These are phyloP conservation scores for Copsychus sechellarum DNA, from an alignment of 2,113 vertebrate species.

Conservation along the genomic window DNA sequence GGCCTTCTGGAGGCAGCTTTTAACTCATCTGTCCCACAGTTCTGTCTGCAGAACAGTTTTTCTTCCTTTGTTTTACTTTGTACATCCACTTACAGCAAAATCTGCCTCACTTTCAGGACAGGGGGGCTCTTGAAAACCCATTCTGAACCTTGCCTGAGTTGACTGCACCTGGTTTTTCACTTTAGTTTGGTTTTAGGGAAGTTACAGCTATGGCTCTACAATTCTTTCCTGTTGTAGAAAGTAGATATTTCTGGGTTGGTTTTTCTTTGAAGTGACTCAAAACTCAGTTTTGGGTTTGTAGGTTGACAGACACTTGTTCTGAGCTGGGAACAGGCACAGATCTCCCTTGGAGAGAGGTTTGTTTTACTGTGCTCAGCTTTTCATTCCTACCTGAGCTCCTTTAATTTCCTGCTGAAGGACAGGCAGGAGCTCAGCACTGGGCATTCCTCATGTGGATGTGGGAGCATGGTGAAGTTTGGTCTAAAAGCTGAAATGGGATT, in stretches of 20 bases:
- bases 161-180: background rate
- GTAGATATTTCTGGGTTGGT: background rate
- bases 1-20: background rate
- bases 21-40: background rate
- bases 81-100: background rate
- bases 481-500: background rate
- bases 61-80: background rate
- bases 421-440: background rate
- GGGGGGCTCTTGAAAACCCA: too few relatives aligned
- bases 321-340: background rate
- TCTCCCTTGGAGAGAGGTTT: accelerated
- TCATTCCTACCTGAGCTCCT: background rate
- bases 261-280: background rate
- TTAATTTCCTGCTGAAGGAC: background rate
- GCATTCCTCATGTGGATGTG: too few relatives aligned
- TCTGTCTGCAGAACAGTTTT: background rate
- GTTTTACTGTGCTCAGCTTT: background rate
- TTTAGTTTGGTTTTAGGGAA: background rate
- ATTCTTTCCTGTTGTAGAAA: background rate
- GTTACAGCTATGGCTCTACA: background rate
- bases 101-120: background rate
- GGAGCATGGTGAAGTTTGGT: background rate
- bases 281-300: background rate
- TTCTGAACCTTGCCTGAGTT: background rate
- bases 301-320: background rate